Evolutionary conservation across 2,797 vertebrate genomes (phyloP), one percentile per base, ranked within the genome.

Genomic region (Ctenochaetus hawaiiensis): DNA sequence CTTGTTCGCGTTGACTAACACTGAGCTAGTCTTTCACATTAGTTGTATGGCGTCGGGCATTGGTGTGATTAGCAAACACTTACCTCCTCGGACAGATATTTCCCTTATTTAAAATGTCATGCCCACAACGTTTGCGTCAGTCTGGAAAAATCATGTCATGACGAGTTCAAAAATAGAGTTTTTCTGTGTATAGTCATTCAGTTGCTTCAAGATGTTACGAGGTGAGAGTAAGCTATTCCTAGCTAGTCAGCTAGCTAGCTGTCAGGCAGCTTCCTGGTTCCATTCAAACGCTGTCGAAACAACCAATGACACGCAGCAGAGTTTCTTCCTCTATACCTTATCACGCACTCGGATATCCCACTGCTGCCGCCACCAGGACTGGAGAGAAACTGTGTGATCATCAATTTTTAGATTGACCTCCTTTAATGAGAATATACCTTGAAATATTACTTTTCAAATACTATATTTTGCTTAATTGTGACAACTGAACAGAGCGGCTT

Each of bases 241-340:
- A 39, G 70, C 75, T 75, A 48, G 6, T 51, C 14, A 4, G 70
- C 44, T 43, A 41, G 49, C 73, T 83, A 65, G 43, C 12, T 23
- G 10, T 10, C 4, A 16, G 13, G 3, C 23, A 6, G 8, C 72
- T 86, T 89, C 81, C 88, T 17, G 74, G 53, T 90, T 67, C 60
- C 81, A 87, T 91, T 90, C 86, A 86, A 93, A 92, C 65, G 70
- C 69, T 54, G 22, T 6, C 14, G 1, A 54, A 34, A 30, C 60
- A 80, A 37, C 93, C 92, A 92, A 92, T 92, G 16, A 82, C 47
- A 14, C 8, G 0, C 22, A 4, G n/a, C 30, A 5, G 11, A 4
- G 2, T 0, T 62, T 73, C 75, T 85, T 87, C 72, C 65, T 70
- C 68, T 26, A 47, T 20, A 23, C 8, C 0, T 8, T 9, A 2